Evolutionary conservation across 2,113 vertebrate genomes (phyloP).

Genomic region (Lasiurus borealis): DNA sequence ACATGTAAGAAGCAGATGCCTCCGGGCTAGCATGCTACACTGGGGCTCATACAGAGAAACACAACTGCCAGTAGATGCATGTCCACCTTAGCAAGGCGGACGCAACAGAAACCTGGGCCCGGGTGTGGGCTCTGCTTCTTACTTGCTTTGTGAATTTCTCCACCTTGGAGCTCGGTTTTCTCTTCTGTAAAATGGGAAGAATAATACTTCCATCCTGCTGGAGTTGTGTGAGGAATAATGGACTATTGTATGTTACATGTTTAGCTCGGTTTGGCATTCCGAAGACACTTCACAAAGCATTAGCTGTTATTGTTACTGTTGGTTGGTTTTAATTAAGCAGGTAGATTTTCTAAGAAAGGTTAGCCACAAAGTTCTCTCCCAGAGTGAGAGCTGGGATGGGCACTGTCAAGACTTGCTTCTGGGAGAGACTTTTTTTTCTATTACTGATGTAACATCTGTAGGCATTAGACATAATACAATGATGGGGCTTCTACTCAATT

Average conservation of each 20-base stretch:
- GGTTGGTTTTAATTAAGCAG: not conserved
- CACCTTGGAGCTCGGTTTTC: not conserved
- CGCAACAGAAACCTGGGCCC: not conserved
- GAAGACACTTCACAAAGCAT: not conserved
- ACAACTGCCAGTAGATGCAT: not conserved
- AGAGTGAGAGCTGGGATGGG: not conserved
- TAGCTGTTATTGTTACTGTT: not conserved
- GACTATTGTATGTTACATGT: not conserved
- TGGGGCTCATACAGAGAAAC: not conserved
- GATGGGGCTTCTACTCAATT: not conserved
- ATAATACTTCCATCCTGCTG: not conserved
- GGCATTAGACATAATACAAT: not conserved
- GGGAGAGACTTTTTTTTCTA: not conserved
- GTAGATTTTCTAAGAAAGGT: not conserved
- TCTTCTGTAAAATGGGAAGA: constrained; percentile 19
- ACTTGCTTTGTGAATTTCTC: not conserved
- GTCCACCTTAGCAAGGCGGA: not conserved
- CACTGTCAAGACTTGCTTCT: not conserved
- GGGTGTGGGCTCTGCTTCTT: not conserved
- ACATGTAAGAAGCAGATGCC: not conserved
- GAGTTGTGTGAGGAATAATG: not conserved
- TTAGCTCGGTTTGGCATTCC: not conserved
- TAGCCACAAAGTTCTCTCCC: not conserved
- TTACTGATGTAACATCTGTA: not conserved
- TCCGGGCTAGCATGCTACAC: not conserved